Evolutionary conservation across 2,113 vertebrate species (phyloP).

Genomic region (Isurus oxyrinchus): DNA sequence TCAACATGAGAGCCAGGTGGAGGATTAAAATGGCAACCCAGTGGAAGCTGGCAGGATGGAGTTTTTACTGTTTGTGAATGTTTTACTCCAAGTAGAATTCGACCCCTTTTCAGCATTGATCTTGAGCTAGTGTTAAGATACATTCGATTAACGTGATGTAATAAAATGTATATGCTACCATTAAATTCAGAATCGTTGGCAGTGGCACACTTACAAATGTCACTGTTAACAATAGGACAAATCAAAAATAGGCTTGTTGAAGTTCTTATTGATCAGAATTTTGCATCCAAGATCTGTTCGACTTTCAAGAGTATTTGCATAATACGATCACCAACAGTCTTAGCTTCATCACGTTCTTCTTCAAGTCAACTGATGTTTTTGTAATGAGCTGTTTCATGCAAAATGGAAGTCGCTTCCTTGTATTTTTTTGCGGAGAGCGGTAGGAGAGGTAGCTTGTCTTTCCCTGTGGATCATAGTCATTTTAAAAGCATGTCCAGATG

Average conservation of each 20-base stretch:
- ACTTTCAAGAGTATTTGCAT: background rate
- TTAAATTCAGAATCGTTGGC: background rate
- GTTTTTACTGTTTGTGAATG: background rate
- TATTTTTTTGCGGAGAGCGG: background rate
- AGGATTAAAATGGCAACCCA: too few relatives aligned
- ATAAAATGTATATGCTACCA: background rate
- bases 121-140: background rate
- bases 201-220: background rate
- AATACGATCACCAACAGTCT: background rate
- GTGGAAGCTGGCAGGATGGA: too few relatives aligned
- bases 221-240: background rate
- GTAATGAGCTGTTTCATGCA: background rate
- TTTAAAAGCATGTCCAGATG: constrained; percentile 18
- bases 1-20: too few relatives aligned
- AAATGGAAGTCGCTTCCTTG: background rate
- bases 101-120: background rate
- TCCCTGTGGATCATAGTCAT: background rate
- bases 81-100: background rate
- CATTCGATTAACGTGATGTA: background rate
- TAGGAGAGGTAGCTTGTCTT: background rate
- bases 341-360: background rate
- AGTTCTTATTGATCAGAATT: background rate
- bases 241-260: background rate
- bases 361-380: background rate
- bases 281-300: background rate